phyloP scores from a whole-genome alignment of 1,140 invertebrate genomes.

The Halictus rubicundus region DNA sequence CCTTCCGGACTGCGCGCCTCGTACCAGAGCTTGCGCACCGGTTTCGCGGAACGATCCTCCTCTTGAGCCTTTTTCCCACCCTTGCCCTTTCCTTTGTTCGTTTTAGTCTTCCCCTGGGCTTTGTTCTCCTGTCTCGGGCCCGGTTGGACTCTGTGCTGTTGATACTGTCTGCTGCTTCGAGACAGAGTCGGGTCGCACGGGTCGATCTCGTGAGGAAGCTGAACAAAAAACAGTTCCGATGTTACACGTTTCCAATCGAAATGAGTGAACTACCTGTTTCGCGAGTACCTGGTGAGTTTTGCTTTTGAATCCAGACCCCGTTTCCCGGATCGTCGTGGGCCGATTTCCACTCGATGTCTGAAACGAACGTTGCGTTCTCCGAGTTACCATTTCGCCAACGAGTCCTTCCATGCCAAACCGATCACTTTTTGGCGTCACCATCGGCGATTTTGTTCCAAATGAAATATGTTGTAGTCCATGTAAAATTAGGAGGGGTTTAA shows the following conservation, averaged over 20 bases:
- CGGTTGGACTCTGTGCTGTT: constrained; percentile 50
- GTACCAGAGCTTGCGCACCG: constrained; percentile 83
- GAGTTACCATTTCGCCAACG: too few species aligned
- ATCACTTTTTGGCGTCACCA: too few species aligned
- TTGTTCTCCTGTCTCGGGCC: constrained; percentile 71
- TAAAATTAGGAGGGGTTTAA: too few species aligned
- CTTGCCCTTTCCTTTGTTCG: constrained; percentile 73
- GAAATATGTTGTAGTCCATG: too few species aligned
- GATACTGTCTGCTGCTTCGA: constrained; percentile 10
- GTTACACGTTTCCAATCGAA: too few species aligned
- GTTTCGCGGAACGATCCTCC: constrained; percentile 62
- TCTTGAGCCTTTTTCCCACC: constrained; percentile 77
- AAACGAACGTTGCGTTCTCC: background rate
- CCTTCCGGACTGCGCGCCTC: constrained; percentile 87
- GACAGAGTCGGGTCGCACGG: constrained; percentile 67
- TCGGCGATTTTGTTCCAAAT: too few species aligned
- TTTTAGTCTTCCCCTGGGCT: constrained; percentile 69
- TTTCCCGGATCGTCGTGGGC: constrained; percentile 54
- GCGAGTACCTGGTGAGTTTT: constrained; percentile 45
- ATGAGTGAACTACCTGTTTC: background rate
- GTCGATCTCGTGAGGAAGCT: constrained; percentile 69
- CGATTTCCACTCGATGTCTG: constrained; percentile 60
- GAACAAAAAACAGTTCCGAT: background rate
- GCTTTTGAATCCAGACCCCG: constrained; percentile 61
- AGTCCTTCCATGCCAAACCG: too few species aligned